A percentile compares a stretch with the other conserved stretches of the same genome.
Conservation (phyloP, 2,797 vertebrate genomes). For the Silurus aristotelis region DNA sequence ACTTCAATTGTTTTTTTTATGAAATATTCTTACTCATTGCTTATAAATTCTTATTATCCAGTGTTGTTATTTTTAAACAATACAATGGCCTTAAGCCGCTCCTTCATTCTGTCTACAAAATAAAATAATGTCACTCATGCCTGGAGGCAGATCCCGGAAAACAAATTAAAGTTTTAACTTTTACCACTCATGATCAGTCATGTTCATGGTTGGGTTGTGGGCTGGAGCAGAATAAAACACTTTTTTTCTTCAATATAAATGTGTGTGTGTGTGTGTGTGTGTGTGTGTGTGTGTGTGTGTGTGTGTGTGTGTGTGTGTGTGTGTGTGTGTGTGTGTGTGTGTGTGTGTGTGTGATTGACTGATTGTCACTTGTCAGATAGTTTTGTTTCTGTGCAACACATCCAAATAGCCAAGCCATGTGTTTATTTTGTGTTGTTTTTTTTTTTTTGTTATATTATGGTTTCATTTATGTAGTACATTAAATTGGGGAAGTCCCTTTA, state of each 20-base stretch:
- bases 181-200: neutral
- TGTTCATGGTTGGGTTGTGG: neutral
- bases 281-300: neutral
- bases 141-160: slow-evolving; percentile 12
- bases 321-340: neutral
- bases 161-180: slow-evolving; percentile 20
- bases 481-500: slow-evolving; percentile 15
- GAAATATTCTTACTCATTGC: neutral
- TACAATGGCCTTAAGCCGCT: slow-evolving; percentile 10
- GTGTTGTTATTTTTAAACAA: neutral
- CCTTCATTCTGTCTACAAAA: neutral
- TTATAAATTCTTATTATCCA: slow-evolving; percentile 1
- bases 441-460: too few relatives aligned
- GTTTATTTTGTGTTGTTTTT: neutral
- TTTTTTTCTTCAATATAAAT: neutral
- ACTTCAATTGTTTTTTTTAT: neutral
- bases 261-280: neutral
- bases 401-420: neutral
- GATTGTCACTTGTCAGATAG: too few relatives aligned
- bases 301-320: neutral
- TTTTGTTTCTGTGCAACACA: neutral
- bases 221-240: neutral
- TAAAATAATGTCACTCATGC: slow-evolving; percentile 6
- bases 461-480: neutral
- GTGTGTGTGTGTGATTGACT: neutral